Conservation (phyloP, 1,140 invertebrate genomes). For the Paraescarpia echinospica region DNA sequence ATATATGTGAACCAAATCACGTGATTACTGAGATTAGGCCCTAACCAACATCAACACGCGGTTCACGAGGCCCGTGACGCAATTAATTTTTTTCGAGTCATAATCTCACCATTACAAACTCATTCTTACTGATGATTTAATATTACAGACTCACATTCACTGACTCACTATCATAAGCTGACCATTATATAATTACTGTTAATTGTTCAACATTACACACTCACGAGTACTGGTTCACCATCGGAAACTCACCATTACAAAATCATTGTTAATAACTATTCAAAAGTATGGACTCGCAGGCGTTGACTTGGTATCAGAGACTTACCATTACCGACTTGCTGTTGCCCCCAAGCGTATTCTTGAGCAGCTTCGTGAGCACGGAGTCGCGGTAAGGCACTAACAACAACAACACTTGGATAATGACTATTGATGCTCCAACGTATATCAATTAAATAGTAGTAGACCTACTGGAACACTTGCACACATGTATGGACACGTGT, state of each 20-base stretch:
- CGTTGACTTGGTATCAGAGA: too few relatives aligned
- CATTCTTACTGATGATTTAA: background rate
- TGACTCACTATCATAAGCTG: background rate
- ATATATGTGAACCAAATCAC: too few relatives aligned
- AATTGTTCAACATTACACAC: constrained; percentile 59
- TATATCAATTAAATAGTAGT: too few relatives aligned
- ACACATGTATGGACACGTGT: background rate
- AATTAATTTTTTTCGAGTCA: background rate
- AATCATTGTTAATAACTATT: background rate
- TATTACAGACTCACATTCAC: background rate
- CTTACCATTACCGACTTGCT: constrained; percentile 93
- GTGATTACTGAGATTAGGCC: too few relatives aligned
- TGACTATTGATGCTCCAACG: background rate
- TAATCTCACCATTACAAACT: background rate
- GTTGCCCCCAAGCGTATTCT: constrained; percentile 96
- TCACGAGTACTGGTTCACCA: too few relatives aligned
- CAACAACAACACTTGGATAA: background rate
- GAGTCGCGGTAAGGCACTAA: constrained; percentile 67
- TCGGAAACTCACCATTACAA: background rate
- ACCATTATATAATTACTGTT: constrained; percentile 97
- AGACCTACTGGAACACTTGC: too few relatives aligned
- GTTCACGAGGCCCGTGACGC: too few relatives aligned
- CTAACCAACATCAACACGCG: background rate
- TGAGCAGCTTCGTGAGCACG: constrained; percentile 66
- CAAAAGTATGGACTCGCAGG: background rate